These are phyloP conservation scores for Sclerodermus sp. DNA, from an alignment of 2,888 invertebrate genomes.

Conservation along the genomic window DNA sequence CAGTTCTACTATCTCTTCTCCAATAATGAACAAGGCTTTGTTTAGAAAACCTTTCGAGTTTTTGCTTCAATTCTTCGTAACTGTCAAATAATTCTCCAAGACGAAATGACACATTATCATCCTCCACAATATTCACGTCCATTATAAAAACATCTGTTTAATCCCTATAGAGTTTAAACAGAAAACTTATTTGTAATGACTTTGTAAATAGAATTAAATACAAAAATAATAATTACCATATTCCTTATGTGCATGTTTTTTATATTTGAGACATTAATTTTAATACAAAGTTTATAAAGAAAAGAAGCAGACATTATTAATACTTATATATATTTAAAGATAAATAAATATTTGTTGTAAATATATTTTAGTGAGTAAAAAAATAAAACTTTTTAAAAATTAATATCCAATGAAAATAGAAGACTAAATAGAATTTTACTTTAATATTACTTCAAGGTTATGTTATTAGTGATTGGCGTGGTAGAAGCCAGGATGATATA, in stretches of 20 bases:
- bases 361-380: too few relatives aligned
- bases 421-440: too few relatives aligned
- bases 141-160: slow-evolving; percentile 23
- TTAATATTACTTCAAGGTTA: slow-evolving; percentile 38
- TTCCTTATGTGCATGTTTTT: too few relatives aligned
- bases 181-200: too few relatives aligned
- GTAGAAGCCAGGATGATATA: slow-evolving; percentile 47
- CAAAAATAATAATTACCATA: too few relatives aligned
- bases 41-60: slow-evolving; percentile 52
- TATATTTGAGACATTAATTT: too few relatives aligned
- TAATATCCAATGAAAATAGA: background rate
- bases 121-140: slow-evolving; percentile 33
- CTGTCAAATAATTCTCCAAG: slow-evolving; percentile 56
- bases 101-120: slow-evolving; percentile 49
- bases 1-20: slow-evolving; percentile 57
- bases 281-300: too few relatives aligned
- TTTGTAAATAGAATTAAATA: too few relatives aligned
- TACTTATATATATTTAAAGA: too few relatives aligned
- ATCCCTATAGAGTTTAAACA: too few relatives aligned
- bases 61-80: slow-evolving; percentile 53
- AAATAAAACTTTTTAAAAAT: background rate
- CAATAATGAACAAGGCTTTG: slow-evolving; percentile 57
- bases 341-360: too few relatives aligned
- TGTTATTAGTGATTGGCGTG: slow-evolving; percentile 50
- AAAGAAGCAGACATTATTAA: too few relatives aligned